Conservation (phyloP, 2,888 invertebrate genomes). For the Euproctis similis region DNA sequence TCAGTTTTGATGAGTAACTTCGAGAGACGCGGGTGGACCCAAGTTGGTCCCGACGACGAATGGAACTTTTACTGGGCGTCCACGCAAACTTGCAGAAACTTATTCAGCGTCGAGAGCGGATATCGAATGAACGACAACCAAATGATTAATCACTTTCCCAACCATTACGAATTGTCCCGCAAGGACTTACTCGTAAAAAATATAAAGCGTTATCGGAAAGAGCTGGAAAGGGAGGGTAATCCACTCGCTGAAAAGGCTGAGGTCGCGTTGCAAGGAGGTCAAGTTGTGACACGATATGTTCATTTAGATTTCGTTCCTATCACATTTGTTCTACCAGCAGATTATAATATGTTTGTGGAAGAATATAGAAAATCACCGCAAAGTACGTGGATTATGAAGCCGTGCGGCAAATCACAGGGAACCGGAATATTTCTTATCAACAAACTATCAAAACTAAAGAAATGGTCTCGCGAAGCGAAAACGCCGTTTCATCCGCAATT, state of each 20-base stretch:
- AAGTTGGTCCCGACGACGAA: conserved; percentile 90
- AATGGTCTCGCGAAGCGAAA: conserved; percentile 90
- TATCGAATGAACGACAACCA: conserved; percentile 95
- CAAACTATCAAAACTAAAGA: conserved; percentile 92
- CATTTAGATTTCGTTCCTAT: conserved; percentile 93
- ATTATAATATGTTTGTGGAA: conserved; percentile 96
- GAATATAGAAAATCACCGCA: conserved; percentile 94
- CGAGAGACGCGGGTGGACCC: conserved; percentile 92
- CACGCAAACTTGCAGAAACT: conserved; percentile 89
- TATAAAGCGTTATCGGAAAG: conserved; percentile 93
- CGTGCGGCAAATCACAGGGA: conserved; percentile 93
- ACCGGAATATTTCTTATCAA: conserved; percentile 95
- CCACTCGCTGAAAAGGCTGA: conserved; percentile 85
- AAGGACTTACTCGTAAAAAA: conserved; percentile 97
- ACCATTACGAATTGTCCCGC: conserved; percentile 94
- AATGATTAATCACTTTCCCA: conserved; percentile 96
- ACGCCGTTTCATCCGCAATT: conserved; percentile 86
- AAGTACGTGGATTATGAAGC: conserved; percentile 97
- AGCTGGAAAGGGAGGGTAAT: conserved; percentile 91
- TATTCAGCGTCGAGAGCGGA: conserved; percentile 95
- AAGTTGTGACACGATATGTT: conserved; percentile 81
- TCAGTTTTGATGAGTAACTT: conserved; percentile 94
- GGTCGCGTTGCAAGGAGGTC: conserved; percentile 74
- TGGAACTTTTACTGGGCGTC: conserved; percentile 98
- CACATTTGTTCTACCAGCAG: conserved; percentile 94